Base-by-base conservation (phyloP, 37 sponge, comb jelly and placozoan species). In the Geodia barretti region DNA sequence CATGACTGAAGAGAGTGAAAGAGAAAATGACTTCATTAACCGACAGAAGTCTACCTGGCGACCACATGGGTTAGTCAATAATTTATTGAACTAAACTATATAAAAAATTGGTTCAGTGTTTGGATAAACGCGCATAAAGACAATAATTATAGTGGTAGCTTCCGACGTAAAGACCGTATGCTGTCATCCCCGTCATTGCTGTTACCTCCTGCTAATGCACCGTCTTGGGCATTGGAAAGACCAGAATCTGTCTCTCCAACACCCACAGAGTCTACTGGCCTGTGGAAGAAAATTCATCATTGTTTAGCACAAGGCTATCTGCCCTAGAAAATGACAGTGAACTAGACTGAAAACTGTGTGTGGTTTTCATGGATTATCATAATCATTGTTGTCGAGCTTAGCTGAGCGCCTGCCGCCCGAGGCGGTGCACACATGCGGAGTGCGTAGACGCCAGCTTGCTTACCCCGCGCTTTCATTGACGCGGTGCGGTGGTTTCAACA, bases 1-100 rank as follows among this genome's bases (percentile, higher is more conserved):
- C 31, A 65, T 65, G 67, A 65, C 67, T 7, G 67, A 65, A 65
- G 67, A 65, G 31, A n/a, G 67, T 65, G 67, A 65, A 65, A n/a
- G 67, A 29, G 67, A 65, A 29, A 29, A 65, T 29, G 31, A 29
- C 19, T 65, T 9, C 19, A 17, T 65, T n/a, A 65, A 65, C 67
- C 67, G 19, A 29, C 67, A 65, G 21, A n/a, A 65, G 67, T n/a
- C 31, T 7, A n/a, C 67, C 31, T 65, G 67, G 67, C 67, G 67
- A 29, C 7, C 67, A 65, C 67, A n/a, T 21, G 67, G 67, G 28
- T 65, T 65, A 65, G 31, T 65, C 54, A 47, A 17, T 47, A 47
- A 14, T 14, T 47, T 47, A 47, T 47, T 47, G 54, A 14, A 47
- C 54, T 47, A 47, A 47, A 47, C 7, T 47, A 47, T 47, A 17